These are phyloP conservation scores for Coenobita brevimanus DNA, from an alignment of 1,140 invertebrate species.

Conservation along the genomic window DNA sequence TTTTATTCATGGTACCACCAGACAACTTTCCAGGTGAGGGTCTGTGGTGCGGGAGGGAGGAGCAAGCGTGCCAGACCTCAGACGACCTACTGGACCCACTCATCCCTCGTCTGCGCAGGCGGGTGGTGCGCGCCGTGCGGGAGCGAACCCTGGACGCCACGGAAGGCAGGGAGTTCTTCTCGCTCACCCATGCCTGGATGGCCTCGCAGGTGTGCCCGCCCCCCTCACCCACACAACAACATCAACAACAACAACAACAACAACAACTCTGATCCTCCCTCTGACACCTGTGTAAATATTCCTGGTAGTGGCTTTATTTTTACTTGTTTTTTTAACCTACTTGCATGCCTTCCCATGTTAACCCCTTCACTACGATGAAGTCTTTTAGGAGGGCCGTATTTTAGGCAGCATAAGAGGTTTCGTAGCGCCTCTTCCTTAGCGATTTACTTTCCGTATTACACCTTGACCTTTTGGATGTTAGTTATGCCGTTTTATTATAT, in stretches of 20 bases:
- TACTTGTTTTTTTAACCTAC: too few species aligned
- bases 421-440: too few species aligned
- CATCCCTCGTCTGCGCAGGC: constrained; percentile 60
- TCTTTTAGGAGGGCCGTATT: too few species aligned
- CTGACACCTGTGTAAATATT: neutral
- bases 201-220: constrained; percentile 51
- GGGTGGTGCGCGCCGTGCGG: constrained; percentile 58
- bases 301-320: neutral
- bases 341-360: neutral
- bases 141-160: constrained; percentile 45
- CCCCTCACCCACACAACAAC: neutral
- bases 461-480: too few species aligned
- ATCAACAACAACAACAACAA: neutral
- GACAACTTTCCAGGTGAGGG: neutral
- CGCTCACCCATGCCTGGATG: constrained; percentile 64
- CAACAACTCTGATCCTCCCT: too few species aligned
- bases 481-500: too few species aligned
- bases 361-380: too few species aligned
- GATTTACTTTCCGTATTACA: too few species aligned
- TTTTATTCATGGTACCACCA: too few species aligned
- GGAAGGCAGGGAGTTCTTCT: constrained; percentile 63
- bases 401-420: too few species aligned
- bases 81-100: constrained; percentile 67
- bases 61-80: constrained; percentile 58
- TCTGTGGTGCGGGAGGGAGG: constrained; percentile 13